Conservation (phyloP, 2,797 vertebrate species). For the Jordanella pulchra region DNA sequence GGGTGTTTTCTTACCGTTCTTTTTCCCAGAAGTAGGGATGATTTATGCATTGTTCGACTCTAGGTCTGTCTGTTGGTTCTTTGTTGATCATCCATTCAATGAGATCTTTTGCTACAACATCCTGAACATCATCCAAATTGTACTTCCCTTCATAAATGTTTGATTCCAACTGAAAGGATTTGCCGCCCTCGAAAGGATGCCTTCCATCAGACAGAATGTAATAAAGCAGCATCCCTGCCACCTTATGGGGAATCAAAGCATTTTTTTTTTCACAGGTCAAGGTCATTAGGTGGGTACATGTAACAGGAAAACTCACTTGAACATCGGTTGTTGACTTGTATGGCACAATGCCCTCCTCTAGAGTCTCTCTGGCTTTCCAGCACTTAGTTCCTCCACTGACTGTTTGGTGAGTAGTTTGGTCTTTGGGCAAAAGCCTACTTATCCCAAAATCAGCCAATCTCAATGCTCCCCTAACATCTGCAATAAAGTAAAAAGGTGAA, state of each 20-base stretch:
- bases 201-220: constrained; percentile 70
- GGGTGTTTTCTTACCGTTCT: constrained; percentile 33
- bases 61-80: constrained; percentile 58
- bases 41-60: constrained; percentile 55
- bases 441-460: constrained; percentile 76
- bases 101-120: constrained; percentile 65
- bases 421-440: constrained; percentile 53
- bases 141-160: constrained; percentile 55
- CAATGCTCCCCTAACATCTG: constrained; percentile 54
- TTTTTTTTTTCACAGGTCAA: rapidly evolving
- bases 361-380: constrained; percentile 72
- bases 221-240: constrained; percentile 74
- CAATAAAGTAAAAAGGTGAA: rapidly evolving
- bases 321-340: constrained; percentile 70
- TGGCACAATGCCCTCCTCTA: constrained; percentile 17
- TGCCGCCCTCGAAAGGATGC: constrained; percentile 64
- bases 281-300: rapidly evolving
- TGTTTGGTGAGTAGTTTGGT: constrained; percentile 56
- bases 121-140: constrained; percentile 54
- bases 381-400: constrained; percentile 62
- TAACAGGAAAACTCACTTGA: constrained; percentile 51
- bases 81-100: constrained; percentile 65
- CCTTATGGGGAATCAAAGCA: constrained; percentile 39
- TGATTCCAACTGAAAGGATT: neutral
- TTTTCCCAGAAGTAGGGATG: constrained; percentile 71